Percentiles rank a stretch among this genome's conserved stretches.
phyloP scores from a whole-genome alignment of 2,113 vertebrate genomes.

The Sterna hirundo region DNA sequence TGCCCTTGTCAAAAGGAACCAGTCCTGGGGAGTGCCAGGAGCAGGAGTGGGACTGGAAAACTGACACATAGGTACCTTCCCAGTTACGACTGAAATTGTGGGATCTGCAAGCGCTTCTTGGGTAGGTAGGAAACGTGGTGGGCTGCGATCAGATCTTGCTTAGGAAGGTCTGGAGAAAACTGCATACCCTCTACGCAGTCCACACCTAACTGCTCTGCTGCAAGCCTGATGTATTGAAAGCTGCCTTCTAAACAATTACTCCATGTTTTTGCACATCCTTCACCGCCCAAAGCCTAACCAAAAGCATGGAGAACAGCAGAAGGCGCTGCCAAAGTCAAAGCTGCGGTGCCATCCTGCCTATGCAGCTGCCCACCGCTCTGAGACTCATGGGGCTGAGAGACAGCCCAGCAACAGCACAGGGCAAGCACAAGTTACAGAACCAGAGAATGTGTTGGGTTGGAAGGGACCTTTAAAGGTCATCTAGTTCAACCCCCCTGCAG shows the following conservation, averaged over 20 bases:
- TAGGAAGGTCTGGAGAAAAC: background rate
- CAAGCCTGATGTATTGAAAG: background rate
- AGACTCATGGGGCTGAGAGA: background rate
- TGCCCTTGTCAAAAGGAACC: background rate
- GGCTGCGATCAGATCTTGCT: background rate
- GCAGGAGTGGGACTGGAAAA: background rate
- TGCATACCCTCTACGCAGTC: background rate
- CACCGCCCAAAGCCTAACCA: background rate
- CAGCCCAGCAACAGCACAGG: background rate
- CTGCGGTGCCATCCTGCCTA: background rate
- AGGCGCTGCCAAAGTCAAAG: background rate
- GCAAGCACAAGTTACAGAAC: background rate
- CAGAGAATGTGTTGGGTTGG: too few species aligned
- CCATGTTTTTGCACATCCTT: background rate
- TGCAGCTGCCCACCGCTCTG: rapidly evolving
- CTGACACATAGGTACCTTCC: background rate
- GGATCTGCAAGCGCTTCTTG: background rate
- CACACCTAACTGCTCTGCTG: background rate
- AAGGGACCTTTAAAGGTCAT: too few species aligned
- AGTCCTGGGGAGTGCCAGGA: background rate
- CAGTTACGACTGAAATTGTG: background rate
- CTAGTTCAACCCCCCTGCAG: too few species aligned
- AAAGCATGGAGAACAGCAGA: rapidly evolving
- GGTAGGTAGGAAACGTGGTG: background rate
- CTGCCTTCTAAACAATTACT: background rate